Conservation (phyloP, 2,888 invertebrate species). For the Sycophila texana region DNA sequence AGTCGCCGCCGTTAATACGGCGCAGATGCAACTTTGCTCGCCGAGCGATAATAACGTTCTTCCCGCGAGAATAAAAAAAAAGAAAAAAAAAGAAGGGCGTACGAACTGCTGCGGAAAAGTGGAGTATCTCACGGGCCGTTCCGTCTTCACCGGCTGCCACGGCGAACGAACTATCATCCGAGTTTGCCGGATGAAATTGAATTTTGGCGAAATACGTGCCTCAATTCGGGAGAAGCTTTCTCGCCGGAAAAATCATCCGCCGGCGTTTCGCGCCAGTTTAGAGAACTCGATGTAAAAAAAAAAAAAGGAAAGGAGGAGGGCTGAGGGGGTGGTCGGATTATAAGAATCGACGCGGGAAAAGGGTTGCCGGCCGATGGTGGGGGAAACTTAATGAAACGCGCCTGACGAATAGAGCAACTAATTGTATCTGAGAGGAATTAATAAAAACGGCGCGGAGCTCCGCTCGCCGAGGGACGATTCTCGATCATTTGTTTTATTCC, state of each 20-base stretch:
- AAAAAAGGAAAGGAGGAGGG: neutral
- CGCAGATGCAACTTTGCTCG: neutral
- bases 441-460: constrained; percentile 70
- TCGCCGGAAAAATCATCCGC: constrained; percentile 45
- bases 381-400: constrained; percentile 73
- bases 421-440: constrained; percentile 75
- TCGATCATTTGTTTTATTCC: constrained; percentile 71
- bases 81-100: neutral
- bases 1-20: neutral
- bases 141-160: neutral
- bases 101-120: neutral
- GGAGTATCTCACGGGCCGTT: neutral
- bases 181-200: constrained; percentile 51
- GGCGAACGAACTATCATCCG: neutral
- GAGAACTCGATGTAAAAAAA: neutral
- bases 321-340: neutral
- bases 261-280: constrained; percentile 10
- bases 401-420: constrained; percentile 75
- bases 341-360: constrained; percentile 57
- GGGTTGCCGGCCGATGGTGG: constrained; percentile 59
- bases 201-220: constrained; percentile 48
- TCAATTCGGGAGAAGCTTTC: neutral
- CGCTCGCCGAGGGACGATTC: constrained; percentile 63
- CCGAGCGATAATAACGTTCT: neutral
- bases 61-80: neutral